Evolutionary conservation across 2,888 invertebrate species (phyloP).

Genomic region (Molanna angustata): DNA sequence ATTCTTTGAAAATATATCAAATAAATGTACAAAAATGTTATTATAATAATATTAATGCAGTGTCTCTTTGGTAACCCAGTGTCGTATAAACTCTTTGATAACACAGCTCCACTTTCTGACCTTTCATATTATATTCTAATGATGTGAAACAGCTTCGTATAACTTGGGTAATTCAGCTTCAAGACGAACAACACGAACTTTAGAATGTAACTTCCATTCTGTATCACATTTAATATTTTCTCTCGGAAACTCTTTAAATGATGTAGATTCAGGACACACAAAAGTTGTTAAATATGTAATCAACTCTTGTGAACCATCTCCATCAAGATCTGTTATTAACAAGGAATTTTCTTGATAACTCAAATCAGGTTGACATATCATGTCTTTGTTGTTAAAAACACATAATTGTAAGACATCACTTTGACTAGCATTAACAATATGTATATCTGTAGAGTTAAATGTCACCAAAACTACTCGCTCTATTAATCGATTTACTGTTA

Average conservation of each 20-base stretch:
- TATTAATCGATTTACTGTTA: conserved; percentile 58
- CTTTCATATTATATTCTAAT: conserved; percentile 16
- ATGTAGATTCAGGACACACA: conserved; percentile 39
- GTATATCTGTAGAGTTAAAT: conserved; percentile 70
- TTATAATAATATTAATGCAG: too few relatives aligned
- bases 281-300: conserved; percentile 74
- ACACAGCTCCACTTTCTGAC: too few relatives aligned
- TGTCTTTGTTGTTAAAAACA: conserved; percentile 41
- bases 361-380: conserved; percentile 71
- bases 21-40: too few relatives aligned
- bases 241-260: conserved; percentile 38
- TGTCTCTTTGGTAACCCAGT: too few relatives aligned
- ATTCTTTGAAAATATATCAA: too few relatives aligned
- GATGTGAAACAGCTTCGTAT: conserved; percentile 48
- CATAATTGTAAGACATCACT: conserved; percentile 77
- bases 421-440: conserved; percentile 75
- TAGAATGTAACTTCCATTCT: conserved; percentile 64
- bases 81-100: too few relatives aligned
- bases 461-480: conserved; percentile 77
- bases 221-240: conserved; percentile 40
- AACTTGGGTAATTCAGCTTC: conserved; percentile 72
- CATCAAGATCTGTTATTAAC: conserved; percentile 71
- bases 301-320: conserved; percentile 72
- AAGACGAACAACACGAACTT: conserved; percentile 65
- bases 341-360: conserved; percentile 70